Percentiles rank a stretch among this genome's conserved stretches.
phyloP scores from a whole-genome alignment of 2,797 vertebrate species.

The Meda fulgida region DNA sequence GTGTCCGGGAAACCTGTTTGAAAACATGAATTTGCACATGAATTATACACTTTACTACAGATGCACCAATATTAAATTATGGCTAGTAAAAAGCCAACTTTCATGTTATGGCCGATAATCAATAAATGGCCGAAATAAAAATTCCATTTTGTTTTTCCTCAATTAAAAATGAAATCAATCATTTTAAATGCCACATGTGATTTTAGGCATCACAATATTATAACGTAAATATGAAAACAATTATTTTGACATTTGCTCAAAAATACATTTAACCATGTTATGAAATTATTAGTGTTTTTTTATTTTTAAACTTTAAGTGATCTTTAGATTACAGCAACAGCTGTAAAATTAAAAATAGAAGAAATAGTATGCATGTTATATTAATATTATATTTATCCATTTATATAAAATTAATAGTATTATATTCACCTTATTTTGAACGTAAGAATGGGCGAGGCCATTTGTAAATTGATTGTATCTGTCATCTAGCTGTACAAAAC shows the following conservation, averaged over 20 bases:
- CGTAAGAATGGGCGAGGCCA: accelerated
- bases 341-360: neutral
- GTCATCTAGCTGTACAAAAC: no score
- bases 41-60: neutral
- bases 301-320: neutral
- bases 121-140: neutral
- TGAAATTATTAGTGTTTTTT: neutral
- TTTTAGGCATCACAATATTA: neutral
- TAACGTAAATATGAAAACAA: neutral
- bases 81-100: neutral
- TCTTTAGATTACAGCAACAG: neutral
- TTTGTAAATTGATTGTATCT: neutral
- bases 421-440: neutral
- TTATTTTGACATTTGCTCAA: neutral
- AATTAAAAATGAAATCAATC: neutral
- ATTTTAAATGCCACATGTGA: neutral
- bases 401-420: neutral
- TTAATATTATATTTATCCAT: neutral
- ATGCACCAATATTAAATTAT: constrained; percentile 8
- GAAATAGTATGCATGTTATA: neutral
- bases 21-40: neutral
- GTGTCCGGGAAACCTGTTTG: neutral
- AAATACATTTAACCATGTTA: neutral
- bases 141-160: neutral
- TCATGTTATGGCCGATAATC: neutral